Evolutionary conservation across 2,113 vertebrate species (phyloP), one percentile per base, ranked within the genome.

Genomic region (Cochlearius cochlearius): DNA sequence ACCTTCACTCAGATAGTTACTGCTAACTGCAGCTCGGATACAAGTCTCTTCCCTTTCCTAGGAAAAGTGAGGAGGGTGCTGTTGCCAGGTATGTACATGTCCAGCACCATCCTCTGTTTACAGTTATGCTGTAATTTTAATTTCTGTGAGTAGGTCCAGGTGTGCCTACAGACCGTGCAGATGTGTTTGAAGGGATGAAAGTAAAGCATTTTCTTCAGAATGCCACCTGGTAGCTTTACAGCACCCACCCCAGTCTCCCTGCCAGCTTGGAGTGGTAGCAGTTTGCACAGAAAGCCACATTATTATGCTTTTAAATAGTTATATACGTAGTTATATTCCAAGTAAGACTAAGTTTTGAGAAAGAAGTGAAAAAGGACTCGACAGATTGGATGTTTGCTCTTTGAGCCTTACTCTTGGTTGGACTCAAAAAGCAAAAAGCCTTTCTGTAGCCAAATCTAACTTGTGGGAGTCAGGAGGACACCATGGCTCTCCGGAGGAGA

Each of bases 401-500:
- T 76, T 34, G 36, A 62, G 47, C 78, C 27, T 56, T 67, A 5
- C 8, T 74, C 15, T 43, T 75, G 60, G 4, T 1, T 45, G 47
- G 27, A 55, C 8, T 50, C 67, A 55, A 45, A 58, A 29, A 62
- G 12, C 62, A 15, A 49, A 49, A 63, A 72, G 23, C 27, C 17
- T 80, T 91, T 77, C 58, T 47, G 12, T 59, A 19, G 68, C 34
- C 36, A 53, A 4, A 10, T n/a, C 15, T 41, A 30, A 38, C 4
- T 0, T 15, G 5, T 10, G 27, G 53, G 26, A 53, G 21, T 56
- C 49, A 22, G 62, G 32, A 59, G 56, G 34, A 56, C 0, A 0
- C 43, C 23, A 5, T 1, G 1, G 64, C 36, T 86, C 43, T 17
- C 34, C 0, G 1, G 66, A 67, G 76, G 38, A 59, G 50, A 63